phyloP scores from a whole-genome alignment of 2,113 vertebrate genomes.

The Columba janthina region DNA sequence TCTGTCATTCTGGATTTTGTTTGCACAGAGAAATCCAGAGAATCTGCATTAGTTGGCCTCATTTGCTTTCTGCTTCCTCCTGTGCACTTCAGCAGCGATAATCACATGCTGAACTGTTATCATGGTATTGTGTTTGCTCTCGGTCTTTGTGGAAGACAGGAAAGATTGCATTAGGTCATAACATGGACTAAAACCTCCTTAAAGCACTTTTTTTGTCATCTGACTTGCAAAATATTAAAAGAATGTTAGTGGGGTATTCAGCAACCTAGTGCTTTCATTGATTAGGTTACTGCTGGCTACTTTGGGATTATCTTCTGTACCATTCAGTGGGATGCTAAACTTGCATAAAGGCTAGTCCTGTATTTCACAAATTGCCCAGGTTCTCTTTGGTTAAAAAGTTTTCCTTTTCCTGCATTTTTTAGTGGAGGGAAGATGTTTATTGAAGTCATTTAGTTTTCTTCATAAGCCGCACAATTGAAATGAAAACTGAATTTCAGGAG shows the following conservation, averaged over 20 bases:
- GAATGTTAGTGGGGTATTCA: background rate
- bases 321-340: background rate
- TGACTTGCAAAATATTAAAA: background rate
- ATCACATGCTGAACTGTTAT: slow-evolving; percentile 35
- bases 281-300: background rate
- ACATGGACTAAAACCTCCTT: background rate
- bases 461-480: background rate
- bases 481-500: background rate
- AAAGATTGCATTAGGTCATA: slow-evolving; percentile 26
- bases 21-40: slow-evolving; percentile 35
- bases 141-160: slow-evolving; percentile 38
- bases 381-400: background rate
- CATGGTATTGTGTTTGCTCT: slow-evolving; percentile 12
- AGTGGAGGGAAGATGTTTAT: background rate
- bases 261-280: background rate
- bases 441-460: background rate
- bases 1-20: slow-evolving; percentile 64
- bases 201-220: background rate
- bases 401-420: background rate
- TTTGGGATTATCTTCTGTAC: background rate
- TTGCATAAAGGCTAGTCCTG: background rate
- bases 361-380: background rate
- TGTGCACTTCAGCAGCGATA: slow-evolving; percentile 38
- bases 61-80: slow-evolving; percentile 58
- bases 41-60: slow-evolving; percentile 34